These are phyloP conservation scores for Adrianichthys oophorus DNA, from an alignment of 2,797 vertebrate species.

Conservation along the genomic window DNA sequence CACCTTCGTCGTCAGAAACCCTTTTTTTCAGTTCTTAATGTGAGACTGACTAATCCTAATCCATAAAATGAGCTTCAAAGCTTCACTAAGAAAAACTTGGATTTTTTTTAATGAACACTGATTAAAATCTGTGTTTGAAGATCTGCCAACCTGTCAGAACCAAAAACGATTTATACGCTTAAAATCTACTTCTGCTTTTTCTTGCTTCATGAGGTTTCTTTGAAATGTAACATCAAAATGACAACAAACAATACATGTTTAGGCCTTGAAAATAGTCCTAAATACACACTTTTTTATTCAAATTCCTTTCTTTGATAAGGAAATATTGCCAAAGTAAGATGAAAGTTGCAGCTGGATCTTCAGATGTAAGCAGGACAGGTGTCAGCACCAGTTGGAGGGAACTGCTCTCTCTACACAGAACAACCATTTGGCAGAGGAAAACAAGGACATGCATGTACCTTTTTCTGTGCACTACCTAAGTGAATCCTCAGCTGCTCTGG, in stretches of 20 bases:
- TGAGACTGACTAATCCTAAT: neutral
- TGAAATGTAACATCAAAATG: too few species aligned
- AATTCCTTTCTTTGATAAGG: too few species aligned
- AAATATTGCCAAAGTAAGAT: too few species aligned
- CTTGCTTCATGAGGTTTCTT: too few species aligned
- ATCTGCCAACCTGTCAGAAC: too few species aligned
- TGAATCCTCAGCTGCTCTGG: conserved; percentile 66
- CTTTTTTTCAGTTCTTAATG: neutral
- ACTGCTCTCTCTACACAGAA: conserved; percentile 18
- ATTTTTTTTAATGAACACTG: too few species aligned
- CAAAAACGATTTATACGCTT: too few species aligned
- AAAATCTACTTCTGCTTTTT: too few species aligned
- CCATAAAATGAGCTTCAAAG: neutral
- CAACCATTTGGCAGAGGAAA: conserved; percentile 26
- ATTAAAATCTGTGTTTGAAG: too few species aligned
- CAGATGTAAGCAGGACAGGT: conserved; percentile 7
- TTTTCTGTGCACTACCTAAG: conserved; percentile 54
- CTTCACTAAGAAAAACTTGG: conserved; percentile 5
- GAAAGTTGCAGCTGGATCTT: conserved; percentile 2
- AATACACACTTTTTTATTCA: too few species aligned
- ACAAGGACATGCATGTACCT: conserved; percentile 51
- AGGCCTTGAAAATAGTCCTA: too few species aligned
- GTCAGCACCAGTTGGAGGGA: conserved; percentile 9
- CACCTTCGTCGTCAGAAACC: neutral
- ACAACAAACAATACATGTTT: too few species aligned